Evolutionary conservation across 2,888 invertebrate genomes (phyloP).

Genomic region (Anoplius nigerrimus): DNA sequence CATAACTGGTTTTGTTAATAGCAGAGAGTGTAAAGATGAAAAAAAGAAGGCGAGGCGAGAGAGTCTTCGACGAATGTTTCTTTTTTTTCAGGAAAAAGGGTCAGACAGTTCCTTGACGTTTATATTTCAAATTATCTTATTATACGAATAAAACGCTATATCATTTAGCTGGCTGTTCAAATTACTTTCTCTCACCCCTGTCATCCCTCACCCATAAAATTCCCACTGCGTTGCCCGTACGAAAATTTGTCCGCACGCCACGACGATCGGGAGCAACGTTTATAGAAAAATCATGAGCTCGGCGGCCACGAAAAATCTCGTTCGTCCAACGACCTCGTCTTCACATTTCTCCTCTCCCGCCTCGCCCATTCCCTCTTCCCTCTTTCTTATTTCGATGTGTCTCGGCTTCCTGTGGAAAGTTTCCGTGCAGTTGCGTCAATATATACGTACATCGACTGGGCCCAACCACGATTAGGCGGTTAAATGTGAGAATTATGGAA

Average conservation of each 20-base stretch:
- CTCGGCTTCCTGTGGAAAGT: slow-evolving; percentile 57
- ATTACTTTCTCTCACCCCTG: background rate
- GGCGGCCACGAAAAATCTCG: background rate
- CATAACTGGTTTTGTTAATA: slow-evolving; percentile 30
- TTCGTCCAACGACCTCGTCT: background rate
- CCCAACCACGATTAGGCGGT: slow-evolving; percentile 56
- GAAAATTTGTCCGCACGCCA: too few species aligned
- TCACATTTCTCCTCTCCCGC: background rate
- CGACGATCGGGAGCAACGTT: too few species aligned
- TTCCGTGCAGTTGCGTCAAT: slow-evolving; percentile 52
- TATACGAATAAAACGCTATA: slow-evolving; percentile 69
- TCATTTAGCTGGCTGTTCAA: slow-evolving; percentile 46
- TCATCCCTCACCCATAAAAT: too few species aligned
- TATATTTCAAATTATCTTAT: slow-evolving; percentile 71
- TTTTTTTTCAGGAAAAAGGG: slow-evolving; percentile 64
- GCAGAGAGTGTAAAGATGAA: slow-evolving; percentile 1
- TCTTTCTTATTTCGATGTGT: background rate
- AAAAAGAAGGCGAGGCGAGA: slow-evolving; percentile 22
- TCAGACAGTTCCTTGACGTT: slow-evolving; percentile 71
- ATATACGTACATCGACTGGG: slow-evolving; percentile 26
- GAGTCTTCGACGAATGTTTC: slow-evolving; percentile 57
- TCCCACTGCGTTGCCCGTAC: too few species aligned
- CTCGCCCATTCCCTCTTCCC: slow-evolving; percentile 12
- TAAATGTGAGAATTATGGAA: slow-evolving; percentile 69
- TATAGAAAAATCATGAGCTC: too few species aligned